A percentile compares a stretch with the other conserved stretches of the same genome.
Evolutionary conservation across 2,113 vertebrate genomes (phyloP).

Genomic region (Pseudopipra pipra): DNA sequence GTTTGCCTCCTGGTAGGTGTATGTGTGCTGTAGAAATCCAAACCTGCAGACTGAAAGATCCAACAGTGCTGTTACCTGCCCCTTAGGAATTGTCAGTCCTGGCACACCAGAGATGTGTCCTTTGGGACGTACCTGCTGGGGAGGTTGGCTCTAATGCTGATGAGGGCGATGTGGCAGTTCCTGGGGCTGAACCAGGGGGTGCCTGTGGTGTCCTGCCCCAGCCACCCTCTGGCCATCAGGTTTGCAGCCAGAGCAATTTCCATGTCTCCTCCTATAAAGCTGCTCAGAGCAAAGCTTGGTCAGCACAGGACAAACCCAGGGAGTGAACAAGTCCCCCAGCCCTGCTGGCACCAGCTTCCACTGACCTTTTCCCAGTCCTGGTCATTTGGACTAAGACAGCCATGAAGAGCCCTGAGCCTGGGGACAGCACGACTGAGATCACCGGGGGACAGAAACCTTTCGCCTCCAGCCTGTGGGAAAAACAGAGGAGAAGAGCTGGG

Average conservation of each 20-base stretch:
- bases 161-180: not conserved
- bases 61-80: accelerated
- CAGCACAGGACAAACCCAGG: accelerated
- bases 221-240: not conserved
- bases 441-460: not conserved
- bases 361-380: conserved; percentile 61
- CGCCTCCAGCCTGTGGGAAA: conserved; percentile 40
- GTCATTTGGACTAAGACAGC: not conserved
- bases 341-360: accelerated
- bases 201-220: not conserved
- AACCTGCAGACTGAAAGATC: too few species aligned
- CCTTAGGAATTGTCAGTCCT: accelerated
- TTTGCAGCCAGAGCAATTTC: conserved; percentile 32
- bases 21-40: not conserved
- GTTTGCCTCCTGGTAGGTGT: not conserved
- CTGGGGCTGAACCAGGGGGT: not conserved
- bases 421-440: not conserved
- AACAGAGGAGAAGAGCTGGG: not conserved
- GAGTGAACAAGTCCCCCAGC: accelerated
- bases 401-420: not conserved
- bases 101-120: accelerated
- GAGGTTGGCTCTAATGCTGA: conserved; percentile 23
- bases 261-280: conserved; percentile 38
- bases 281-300: not conserved
- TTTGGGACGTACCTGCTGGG: conserved; percentile 38